Conservation (phyloP, 2,113 vertebrate genomes). For the Chaetura pelagica region DNA sequence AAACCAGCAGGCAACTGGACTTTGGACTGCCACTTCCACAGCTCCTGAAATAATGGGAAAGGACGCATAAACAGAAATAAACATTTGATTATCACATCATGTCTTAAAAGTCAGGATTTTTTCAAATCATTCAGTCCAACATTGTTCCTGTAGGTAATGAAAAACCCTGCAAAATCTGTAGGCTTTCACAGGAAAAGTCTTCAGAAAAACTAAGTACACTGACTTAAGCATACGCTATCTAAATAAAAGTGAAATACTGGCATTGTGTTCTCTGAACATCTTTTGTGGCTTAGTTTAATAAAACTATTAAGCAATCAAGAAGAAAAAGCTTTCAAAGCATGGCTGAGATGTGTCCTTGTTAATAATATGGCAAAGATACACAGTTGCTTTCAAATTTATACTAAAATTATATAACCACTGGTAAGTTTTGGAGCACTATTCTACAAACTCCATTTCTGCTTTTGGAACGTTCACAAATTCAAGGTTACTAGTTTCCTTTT, state of each 20-base stretch:
- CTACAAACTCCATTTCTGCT: neutral
- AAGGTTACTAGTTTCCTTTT: neutral
- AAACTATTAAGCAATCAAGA: neutral
- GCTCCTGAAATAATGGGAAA: slow-evolving; percentile 80
- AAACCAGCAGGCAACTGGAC: slow-evolving; percentile 95
- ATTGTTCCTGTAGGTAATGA: neutral
- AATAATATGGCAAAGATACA: neutral
- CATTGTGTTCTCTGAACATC: neutral
- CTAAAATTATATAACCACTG: neutral
- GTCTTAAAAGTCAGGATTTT: neutral
- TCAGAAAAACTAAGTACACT: neutral
- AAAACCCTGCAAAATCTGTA: neutral
- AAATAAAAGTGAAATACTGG: neutral
- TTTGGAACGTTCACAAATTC: neutral
- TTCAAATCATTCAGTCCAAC: neutral
- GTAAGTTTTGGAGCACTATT: neutral
- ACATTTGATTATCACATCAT: neutral
- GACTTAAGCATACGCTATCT: neutral
- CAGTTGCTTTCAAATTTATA: neutral
- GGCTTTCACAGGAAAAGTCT: neutral
- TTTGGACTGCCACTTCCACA: slow-evolving; percentile 79
- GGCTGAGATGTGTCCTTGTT: neutral
- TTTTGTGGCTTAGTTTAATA: neutral
- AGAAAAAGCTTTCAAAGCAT: neutral
- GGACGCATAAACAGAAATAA: neutral